Conservation (phyloP, 2,113 vertebrate genomes). For the Aegithalos caudatus region DNA sequence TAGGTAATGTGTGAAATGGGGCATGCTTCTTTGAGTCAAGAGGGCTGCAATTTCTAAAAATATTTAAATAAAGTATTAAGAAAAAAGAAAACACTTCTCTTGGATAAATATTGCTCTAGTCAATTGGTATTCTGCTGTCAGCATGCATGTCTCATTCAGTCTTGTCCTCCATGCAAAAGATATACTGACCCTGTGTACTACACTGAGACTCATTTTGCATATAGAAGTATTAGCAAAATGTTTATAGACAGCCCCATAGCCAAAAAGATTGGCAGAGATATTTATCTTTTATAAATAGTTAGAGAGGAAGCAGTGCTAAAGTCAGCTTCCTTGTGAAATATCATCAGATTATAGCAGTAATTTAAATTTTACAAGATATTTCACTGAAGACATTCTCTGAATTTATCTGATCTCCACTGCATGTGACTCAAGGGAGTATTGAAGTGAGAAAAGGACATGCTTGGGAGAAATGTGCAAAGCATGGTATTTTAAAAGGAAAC, state of each 20-base stretch:
- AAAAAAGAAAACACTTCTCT: not conserved
- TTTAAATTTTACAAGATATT: slow-evolving; percentile 32
- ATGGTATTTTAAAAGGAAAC: not conserved
- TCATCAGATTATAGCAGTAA: slow-evolving; percentile 3
- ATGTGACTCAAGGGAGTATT: not conserved
- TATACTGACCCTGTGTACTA: slow-evolving; percentile 10
- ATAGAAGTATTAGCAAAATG: not conserved
- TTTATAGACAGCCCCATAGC: not conserved
- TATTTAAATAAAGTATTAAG: not conserved
- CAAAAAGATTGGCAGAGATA: not conserved
- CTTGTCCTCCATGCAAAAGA: not conserved
- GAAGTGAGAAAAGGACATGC: not conserved
- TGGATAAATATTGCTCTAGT: not conserved
- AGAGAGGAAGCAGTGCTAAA: not conserved
- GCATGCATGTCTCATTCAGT: not conserved
- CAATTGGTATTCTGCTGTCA: slow-evolving; percentile 15
- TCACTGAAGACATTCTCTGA: not conserved
- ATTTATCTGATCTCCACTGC: not conserved
- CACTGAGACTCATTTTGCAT: not conserved
- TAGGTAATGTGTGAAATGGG: not conserved
- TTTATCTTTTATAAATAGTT: not conserved
- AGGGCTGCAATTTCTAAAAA: not conserved
- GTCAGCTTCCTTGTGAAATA: not conserved
- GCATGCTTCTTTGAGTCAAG: not conserved
- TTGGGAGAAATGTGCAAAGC: not conserved